phyloP scores from a whole-genome alignment of 1,140 invertebrate species.

The Bombus pascuorum region DNA sequence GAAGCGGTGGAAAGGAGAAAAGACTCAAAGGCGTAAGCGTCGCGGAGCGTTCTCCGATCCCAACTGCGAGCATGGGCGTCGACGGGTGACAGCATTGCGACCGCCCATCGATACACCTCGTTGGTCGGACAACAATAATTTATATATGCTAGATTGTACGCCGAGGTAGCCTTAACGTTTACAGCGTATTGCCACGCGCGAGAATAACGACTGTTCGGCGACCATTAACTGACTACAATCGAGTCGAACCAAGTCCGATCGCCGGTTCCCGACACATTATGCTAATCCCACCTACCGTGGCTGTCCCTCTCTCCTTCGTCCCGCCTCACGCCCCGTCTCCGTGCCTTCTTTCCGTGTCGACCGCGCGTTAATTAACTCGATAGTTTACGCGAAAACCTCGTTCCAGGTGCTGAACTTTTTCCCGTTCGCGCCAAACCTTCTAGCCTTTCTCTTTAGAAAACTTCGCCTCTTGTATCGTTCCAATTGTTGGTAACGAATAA shows the following conservation, averaged over 20 bases:
- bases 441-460: not conserved
- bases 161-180: constrained; percentile 53
- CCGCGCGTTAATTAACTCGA: not conserved
- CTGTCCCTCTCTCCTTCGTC: not conserved
- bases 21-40: not conserved
- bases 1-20: constrained; percentile 20
- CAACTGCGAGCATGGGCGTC: constrained; percentile 67
- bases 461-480: not conserved
- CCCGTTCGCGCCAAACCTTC: not conserved
- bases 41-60: not conserved
- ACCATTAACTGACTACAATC: constrained; percentile 46
- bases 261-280: constrained; percentile 44
- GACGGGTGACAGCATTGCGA: constrained; percentile 67
- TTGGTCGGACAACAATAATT: constrained; percentile 73
- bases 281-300: constrained; percentile 54
- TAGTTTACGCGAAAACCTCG: not conserved
- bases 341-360: not conserved
- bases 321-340: not conserved
- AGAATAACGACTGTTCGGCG: constrained; percentile 28
- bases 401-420: not conserved
- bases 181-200: constrained; percentile 8
- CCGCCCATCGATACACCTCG: constrained; percentile 73
- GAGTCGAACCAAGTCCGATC: constrained; percentile 21
- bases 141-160: constrained; percentile 55
- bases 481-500: not conserved